These are phyloP conservation scores for Eupelmus urozonus DNA, from an alignment of 2,888 invertebrate species.

Conservation along the genomic window DNA sequence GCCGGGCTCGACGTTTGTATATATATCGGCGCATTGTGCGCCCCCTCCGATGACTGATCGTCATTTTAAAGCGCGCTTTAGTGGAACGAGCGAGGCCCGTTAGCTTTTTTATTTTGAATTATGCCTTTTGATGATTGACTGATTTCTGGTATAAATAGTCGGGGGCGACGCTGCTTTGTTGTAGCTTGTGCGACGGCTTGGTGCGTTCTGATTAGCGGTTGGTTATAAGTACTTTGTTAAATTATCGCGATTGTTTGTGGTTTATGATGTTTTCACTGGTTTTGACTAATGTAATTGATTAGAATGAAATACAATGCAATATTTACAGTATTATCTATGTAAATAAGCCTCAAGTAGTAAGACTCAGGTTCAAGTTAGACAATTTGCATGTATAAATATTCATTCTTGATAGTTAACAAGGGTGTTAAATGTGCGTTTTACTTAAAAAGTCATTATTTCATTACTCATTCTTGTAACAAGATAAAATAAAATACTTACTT, in stretches of 20 bases:
- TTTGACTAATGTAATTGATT: neutral
- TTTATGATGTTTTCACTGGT: neutral
- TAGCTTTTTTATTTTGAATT: too few species aligned
- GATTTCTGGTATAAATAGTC: neutral
- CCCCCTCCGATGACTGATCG: conserved; percentile 3
- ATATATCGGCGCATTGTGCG: neutral
- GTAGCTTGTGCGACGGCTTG: neutral
- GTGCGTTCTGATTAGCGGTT: too few species aligned
- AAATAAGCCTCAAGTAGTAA: neutral
- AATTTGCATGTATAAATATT: neutral
- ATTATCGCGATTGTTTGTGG: too few species aligned
- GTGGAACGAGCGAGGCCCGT: neutral
- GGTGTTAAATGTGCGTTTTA: too few species aligned
- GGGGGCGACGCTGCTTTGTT: neutral
- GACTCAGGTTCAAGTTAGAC: neutral
- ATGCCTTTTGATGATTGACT: neutral
- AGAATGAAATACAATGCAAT: neutral
- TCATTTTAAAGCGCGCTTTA: neutral
- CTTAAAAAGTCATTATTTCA: too few species aligned
- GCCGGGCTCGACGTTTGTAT: neutral
- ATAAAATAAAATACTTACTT: too few species aligned
- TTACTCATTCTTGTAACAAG: too few species aligned
- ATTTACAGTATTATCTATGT: neutral
- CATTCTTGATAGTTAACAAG: too few species aligned
- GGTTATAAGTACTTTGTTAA: too few species aligned